Conservation (phyloP, 1,140 invertebrate species). For the Pseudomyrmex cubaensis region DNA sequence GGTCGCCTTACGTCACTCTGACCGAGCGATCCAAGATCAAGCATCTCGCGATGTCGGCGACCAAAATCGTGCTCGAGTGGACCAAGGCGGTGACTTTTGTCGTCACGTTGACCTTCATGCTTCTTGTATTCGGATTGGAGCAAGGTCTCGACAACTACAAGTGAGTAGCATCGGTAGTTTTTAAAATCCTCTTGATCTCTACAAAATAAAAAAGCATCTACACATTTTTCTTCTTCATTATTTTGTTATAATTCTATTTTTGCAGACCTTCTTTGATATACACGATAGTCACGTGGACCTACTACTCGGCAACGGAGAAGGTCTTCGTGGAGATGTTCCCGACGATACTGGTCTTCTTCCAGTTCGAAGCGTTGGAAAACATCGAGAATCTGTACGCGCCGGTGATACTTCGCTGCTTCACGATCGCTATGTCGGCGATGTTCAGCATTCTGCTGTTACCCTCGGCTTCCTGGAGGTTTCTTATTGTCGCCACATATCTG, state of each 20-base stretch:
- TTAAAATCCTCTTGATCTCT: background rate
- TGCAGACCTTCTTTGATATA: constrained; percentile 87
- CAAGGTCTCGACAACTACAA: constrained; percentile 91
- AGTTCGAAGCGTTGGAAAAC: constrained; percentile 88
- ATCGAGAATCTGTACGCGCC: constrained; percentile 89
- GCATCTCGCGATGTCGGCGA: constrained; percentile 92
- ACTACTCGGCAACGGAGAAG: constrained; percentile 91
- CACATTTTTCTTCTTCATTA: too few relatives aligned
- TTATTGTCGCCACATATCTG: constrained; percentile 87
- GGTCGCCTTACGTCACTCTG: constrained; percentile 90
- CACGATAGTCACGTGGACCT: constrained; percentile 88
- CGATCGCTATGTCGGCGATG: constrained; percentile 85
- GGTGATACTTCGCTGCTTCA: constrained; percentile 87
- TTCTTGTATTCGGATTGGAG: constrained; percentile 90
- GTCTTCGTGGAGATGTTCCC: constrained; percentile 89
- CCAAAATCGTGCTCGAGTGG: constrained; percentile 93
- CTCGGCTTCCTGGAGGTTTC: constrained; percentile 86
- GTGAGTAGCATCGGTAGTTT: constrained; percentile 56
- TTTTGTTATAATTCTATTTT: background rate
- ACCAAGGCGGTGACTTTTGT: constrained; percentile 93
- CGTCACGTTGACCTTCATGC: constrained; percentile 91
- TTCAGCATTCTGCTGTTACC: constrained; percentile 86
- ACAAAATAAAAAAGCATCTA: background rate
- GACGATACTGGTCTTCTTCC: constrained; percentile 85
- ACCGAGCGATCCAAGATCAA: constrained; percentile 90